Evolutionary conservation across 2,888 invertebrate species (phyloP).

Genomic region (Ophion ellenae): DNA sequence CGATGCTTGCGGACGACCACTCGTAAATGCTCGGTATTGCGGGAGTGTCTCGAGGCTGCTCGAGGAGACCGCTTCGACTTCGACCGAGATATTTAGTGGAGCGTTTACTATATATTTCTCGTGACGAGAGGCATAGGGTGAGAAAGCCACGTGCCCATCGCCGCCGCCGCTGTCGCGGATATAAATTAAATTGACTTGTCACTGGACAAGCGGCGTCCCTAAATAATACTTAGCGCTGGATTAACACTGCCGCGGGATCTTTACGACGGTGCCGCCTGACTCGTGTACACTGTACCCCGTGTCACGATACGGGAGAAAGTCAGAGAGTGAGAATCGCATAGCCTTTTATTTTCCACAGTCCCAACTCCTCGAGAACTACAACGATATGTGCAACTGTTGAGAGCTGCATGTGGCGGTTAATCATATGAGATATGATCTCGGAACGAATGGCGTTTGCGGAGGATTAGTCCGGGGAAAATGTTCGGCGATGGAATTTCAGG

Average conservation of each 20-base stretch:
- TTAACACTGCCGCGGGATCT: conserved; percentile 72
- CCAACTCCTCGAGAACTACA: background rate
- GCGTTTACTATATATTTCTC: conserved; percentile 72
- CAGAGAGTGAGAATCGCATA: conserved; percentile 45
- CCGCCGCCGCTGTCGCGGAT: conserved; percentile 65
- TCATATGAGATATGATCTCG: conserved; percentile 44
- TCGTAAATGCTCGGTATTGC: conserved; percentile 73
- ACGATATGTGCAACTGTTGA: conserved; percentile 48
- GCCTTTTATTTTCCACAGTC: conserved; percentile 53
- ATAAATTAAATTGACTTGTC: conserved; percentile 80
- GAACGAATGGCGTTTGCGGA: conserved; percentile 22
- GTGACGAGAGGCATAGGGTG: conserved; percentile 56
- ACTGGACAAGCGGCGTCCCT: conserved; percentile 71
- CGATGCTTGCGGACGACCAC: conserved; percentile 66
- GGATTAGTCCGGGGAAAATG: background rate
- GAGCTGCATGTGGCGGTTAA: conserved; percentile 40
- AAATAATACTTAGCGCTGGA: conserved; percentile 78
- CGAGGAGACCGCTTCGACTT: conserved; percentile 31
- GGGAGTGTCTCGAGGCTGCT: background rate
- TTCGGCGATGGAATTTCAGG: background rate
- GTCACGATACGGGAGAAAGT: conserved; percentile 15
- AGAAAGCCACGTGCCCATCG: conserved; percentile 56
- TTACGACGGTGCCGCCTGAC: conserved; percentile 64
- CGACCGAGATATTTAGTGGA: conserved; percentile 72
- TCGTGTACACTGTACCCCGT: conserved; percentile 63